Base-by-base conservation (phyloP, 2,797 vertebrate species). In the Coregonus ussuriensis region DNA sequence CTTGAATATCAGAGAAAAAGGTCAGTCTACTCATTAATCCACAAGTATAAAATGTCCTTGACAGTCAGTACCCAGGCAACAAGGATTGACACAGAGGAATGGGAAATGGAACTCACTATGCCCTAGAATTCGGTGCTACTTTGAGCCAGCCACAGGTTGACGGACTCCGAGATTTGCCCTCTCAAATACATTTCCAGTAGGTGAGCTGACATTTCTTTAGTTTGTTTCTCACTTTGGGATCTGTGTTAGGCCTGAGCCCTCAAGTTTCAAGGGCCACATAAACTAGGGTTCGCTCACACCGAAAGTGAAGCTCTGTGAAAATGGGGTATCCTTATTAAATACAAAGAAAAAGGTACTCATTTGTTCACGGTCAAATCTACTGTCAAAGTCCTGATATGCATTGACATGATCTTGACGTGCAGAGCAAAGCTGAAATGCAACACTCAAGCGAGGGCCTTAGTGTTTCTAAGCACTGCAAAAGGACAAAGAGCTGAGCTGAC, bases 331-430 rank as follows among this genome's bases (percentile, higher is more conserved):
- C 37, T 41, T 41, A 41, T 41, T 41, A 41, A 41, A 41, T 41
- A 21, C 59, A n/a, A 25, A 29, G 25, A 25, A 25, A 11, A 25
- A 11, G 21, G 59, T 63, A 25, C 59, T 4, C 3, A 11, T 74
- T 54, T n/a, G n/a, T 74, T 85, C 83, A 87, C 78, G 75, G 79
- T 79, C 15, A 74, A 76, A 83, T 65, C 89, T 86, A 85, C 86
- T 88, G 86, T 86, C 86, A 85, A 80, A 89, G 79, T 83, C 74
- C 66, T 85, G 85, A 88, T 88, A 83, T 82, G 78, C 88, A 80
- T 80, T 84, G 88, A 89, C 82, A 71, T 75, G 83, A 78, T 87
- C 83, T 76, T 85, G 83, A 87, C 85, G 86, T 83, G 74, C 83
- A 54, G 3, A 65, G 83, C 77, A 79, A 84, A 84, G 80, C 85